Base-by-base conservation (phyloP, 1,140 invertebrate species). In the Nymphalis io region DNA sequence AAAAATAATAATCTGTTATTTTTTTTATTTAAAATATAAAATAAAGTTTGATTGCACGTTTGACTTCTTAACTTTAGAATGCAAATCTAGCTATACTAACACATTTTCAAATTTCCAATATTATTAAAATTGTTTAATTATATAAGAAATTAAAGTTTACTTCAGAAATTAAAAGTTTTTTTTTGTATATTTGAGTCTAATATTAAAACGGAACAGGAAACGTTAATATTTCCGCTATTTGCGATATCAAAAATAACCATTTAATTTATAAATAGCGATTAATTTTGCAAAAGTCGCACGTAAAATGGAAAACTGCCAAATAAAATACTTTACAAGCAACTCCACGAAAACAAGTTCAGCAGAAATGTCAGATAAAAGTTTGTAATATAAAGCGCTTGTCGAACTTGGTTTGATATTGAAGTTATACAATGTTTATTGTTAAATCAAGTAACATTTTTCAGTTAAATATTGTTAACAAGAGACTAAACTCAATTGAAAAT, bases 331-430 rank as follows among this genome's bases (percentile, higher is more conserved):
- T 27, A 10, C 48, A 48, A 59, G 55, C 21, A 23, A 38, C 39
- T 16, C 13, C 64, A n/a, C 20, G 53, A 55, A 57, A 66, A 66
- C 64, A 42, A 59, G 53, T 59, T 59, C 64, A 59, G 53, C 64
- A 59, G 55, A 66, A 66, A 59, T 66, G 64, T 57, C 55, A 66
- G 57, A 66, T 66, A 66, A 66, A 66, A 59, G 53, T 66, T 66
- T 66, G 42, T 42, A 40, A 46, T 66, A 21, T 59, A 66, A 66
- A 66, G 51, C 42, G 55, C 42, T 53, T 59, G 38, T 42, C 55
- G 40, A 59, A 65, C 53, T 58, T 18, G 4, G 51, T 51, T 10
- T 20, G 48, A 65, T 65, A 27, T 65, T 21, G 16, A 18, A 55
- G 55, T 20, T 16, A 13, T 20, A 18, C 27, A 21, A 27, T 27